Evolutionary conservation across 2,888 invertebrate species (phyloP), one percentile per base, ranked within the genome.

Genomic region (Corythucha ciliata): DNA sequence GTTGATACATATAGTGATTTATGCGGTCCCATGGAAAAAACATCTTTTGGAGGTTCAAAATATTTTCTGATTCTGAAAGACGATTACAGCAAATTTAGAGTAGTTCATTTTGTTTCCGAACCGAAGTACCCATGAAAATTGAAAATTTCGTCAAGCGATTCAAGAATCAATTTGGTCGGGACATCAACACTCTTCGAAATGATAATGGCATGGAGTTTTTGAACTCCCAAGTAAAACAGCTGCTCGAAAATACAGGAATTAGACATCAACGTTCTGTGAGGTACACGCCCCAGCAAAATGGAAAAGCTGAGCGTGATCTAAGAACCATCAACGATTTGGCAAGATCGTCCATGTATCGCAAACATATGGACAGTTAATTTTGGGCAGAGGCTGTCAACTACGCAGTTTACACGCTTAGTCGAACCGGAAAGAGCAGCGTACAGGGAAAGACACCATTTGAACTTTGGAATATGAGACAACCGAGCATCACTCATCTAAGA

Each of bases 171-270:
- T 20, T 18, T 18, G 60, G 61, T 12, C 59, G 63, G 54, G 50
- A 55, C 6, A 55, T 64, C 5, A 60, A 61, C 44, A 62, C 63
- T 45, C 41, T 64, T 14, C 39, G 62, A 18, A 64, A 59, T 52
- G 63, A 64, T 45, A 63, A 63, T 56, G 62, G 62, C 10, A 58
- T 59, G 22, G 62, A 65, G 53, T 63, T 64, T 40, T 61, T 60
- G 45, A 63, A 62, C 14, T 16, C 22, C 3, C n/a, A 40, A 8
- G 40, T 22, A 8, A 4, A 53, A 50, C 32, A 52, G 20, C 58
- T 63, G 44, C 36, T 64, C 29, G 33, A 41, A 7, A 18, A 41
- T 22, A n/a, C 20, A 5, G 58, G 56, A n/a, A 40, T 59, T 8
- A 21, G 2, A 21, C 51, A 57, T 14, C 25, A 44, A n/a, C 41